These are phyloP conservation scores for Trochalopteron elliotii DNA, from an alignment of 2,113 vertebrate species.

Conservation along the genomic window DNA sequence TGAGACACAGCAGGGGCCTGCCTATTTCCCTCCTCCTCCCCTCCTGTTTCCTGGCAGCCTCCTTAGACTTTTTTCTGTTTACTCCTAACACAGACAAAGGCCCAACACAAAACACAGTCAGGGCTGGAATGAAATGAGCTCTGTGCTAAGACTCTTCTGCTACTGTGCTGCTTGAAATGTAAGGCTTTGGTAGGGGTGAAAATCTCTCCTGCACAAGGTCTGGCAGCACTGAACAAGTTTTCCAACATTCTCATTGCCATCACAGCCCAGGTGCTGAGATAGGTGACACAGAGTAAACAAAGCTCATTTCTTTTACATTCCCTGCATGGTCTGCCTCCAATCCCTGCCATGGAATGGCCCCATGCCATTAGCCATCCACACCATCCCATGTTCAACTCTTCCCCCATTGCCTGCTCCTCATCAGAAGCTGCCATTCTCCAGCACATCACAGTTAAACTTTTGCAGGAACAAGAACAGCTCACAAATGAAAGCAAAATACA, in stretches of 20 bases:
- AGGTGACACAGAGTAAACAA: not conserved
- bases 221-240: not conserved
- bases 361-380: fast-evolving
- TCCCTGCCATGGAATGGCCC: fast-evolving
- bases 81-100: not conserved
- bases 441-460: not conserved
- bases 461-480: not conserved
- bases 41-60: not conserved
- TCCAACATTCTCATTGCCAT: not conserved
- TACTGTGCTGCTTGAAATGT: fast-evolving
- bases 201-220: not conserved
- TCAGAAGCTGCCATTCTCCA: not conserved
- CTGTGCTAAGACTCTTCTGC: not conserved
- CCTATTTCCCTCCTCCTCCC: not conserved
- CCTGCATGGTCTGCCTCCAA: fast-evolving
- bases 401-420: not conserved
- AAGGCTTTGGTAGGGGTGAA: not conserved
- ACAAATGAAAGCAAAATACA: not conserved
- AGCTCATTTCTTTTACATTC: not conserved
- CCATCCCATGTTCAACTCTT: not conserved
- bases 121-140: not conserved
- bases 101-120: fast-evolving
- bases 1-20: not conserved
- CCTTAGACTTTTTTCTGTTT: not conserved
- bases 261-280: not conserved